These are phyloP conservation scores for Ceratina calcarata DNA, from an alignment of 1,140 invertebrate genomes.

Conservation along the genomic window DNA sequence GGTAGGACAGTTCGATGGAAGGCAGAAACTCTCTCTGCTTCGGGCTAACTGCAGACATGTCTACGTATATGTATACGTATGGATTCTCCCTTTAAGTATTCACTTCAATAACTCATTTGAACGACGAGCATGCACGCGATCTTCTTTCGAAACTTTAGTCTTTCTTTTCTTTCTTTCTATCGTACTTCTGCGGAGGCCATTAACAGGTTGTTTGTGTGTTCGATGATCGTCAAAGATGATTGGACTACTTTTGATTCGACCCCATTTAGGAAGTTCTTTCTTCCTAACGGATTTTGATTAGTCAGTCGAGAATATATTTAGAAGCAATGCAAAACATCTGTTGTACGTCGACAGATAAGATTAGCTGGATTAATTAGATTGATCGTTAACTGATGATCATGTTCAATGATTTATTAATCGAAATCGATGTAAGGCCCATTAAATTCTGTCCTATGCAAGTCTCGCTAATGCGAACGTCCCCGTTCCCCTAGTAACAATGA, in stretches of 20 bases:
- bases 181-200: not conserved
- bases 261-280: not conserved
- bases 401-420: not conserved
- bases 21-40: constrained; percentile 45
- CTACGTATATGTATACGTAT: not conserved
- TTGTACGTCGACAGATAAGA: too few species aligned
- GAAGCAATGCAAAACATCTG: not conserved
- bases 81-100: not conserved
- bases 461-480: not conserved
- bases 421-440: not conserved
- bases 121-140: not conserved
- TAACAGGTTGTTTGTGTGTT: constrained; percentile 11
- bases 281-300: not conserved
- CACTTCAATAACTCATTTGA: not conserved
- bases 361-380: not conserved
- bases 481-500: too few species aligned
- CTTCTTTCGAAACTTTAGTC: constrained; percentile 58
- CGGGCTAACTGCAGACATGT: constrained; percentile 8
- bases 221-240: not conserved
- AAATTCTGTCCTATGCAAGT: too few species aligned
- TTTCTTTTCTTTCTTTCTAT: too few species aligned
- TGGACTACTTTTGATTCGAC: not conserved
- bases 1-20: not conserved
- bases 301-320: not conserved
- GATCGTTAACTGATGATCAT: not conserved